A percentile compares a stretch with the other conserved stretches of the same genome.
Conservation (phyloP, 2,113 vertebrate species). For the Phoenicopterus ruber region DNA sequence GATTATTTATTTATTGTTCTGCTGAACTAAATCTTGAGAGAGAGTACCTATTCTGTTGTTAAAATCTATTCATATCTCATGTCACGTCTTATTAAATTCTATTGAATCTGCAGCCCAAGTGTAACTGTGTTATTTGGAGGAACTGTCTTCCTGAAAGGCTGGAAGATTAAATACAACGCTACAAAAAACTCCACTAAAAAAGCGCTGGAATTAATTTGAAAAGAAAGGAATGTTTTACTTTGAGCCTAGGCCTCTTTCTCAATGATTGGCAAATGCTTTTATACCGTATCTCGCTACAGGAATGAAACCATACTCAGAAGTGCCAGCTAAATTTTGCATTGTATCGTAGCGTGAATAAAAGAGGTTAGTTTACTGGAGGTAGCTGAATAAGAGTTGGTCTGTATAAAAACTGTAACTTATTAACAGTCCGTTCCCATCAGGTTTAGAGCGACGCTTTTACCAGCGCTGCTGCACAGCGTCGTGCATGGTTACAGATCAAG, state of each 20-base stretch:
- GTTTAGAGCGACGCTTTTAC: background rate
- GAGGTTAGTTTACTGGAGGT: background rate
- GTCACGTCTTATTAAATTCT: background rate
- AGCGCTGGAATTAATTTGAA: background rate
- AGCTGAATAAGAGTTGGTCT: background rate
- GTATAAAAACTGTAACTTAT: background rate
- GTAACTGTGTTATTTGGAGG: background rate
- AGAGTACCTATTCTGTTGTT: background rate
- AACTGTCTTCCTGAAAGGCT: background rate
- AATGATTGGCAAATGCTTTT: background rate
- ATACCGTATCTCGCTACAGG: background rate
- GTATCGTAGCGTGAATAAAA: accelerated
- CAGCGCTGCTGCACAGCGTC: background rate
- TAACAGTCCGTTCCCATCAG: background rate
- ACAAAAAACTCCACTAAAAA: background rate
- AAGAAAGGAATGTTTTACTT: background rate
- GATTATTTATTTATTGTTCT: background rate
- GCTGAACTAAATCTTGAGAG: background rate
- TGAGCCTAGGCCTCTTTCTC: background rate
- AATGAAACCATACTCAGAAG: background rate
- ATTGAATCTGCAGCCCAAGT: background rate
- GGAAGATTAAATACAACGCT: background rate
- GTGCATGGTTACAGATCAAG: background rate
- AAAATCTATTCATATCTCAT: background rate
- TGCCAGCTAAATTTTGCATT: background rate